phyloP scores from a whole-genome alignment of 2,888 invertebrate species.

The Argyresthia albistria region DNA sequence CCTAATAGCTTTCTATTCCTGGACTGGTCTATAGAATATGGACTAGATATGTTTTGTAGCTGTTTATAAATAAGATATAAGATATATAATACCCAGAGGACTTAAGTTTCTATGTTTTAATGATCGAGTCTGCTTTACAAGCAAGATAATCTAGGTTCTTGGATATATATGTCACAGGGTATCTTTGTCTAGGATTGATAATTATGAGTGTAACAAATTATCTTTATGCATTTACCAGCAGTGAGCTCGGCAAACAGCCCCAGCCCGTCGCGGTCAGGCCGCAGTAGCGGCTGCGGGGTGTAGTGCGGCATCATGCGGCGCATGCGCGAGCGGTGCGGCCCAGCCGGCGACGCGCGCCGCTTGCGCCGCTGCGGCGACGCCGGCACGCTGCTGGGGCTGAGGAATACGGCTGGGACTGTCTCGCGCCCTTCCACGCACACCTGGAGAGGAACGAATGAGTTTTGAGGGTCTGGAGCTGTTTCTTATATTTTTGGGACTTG shows the following conservation, averaged over 20 bases:
- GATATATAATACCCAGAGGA: no score
- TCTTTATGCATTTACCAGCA: slow-evolving; percentile 27
- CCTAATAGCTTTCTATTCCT: no score
- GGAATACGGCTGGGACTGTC: slow-evolving; percentile 81
- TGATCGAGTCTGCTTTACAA: no score
- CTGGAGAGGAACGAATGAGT: slow-evolving; percentile 18
- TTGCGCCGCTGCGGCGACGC: slow-evolving; percentile 77
- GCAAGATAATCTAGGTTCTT: no score
- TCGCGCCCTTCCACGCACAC: slow-evolving; percentile 75
- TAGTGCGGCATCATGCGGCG: slow-evolving; percentile 73
- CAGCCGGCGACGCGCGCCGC: slow-evolving; percentile 76
- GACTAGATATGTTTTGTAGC: no score
- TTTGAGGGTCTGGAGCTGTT: neutral
- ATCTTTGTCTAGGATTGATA: no score
- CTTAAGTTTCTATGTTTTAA: no score
- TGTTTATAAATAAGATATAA: no score
- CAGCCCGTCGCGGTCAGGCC: slow-evolving; percentile 90
- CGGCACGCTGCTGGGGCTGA: slow-evolving; percentile 82
- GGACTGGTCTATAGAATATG: no score
- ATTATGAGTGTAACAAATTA: no score
- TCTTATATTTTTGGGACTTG: neutral
- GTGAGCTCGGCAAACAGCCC: slow-evolving; percentile 81
- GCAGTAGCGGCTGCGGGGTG: slow-evolving; percentile 95
- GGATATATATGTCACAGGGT: no score
- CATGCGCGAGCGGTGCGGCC: slow-evolving; percentile 64